Base-by-base conservation (phyloP, 2,113 vertebrate genomes). In the Lipotes vexillifer region DNA sequence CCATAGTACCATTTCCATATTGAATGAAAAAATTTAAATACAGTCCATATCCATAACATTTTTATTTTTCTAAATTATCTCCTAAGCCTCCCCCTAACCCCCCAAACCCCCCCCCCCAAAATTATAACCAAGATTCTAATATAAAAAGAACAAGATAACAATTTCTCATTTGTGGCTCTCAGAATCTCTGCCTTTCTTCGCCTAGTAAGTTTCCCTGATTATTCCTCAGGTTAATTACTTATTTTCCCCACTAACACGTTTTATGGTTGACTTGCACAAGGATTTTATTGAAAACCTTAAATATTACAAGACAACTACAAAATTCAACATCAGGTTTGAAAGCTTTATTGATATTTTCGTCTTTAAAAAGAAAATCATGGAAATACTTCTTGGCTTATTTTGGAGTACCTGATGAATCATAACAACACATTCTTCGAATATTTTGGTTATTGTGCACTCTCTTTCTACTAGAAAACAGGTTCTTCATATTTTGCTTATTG, bases 351-450 rank as follows among this genome's bases (percentile, higher is more conserved):
- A 41, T 41, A 41, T 41, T 41, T 41, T 41, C 41, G 41, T 41
- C 41, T 41, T 41, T 41, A 69, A 71, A 94, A 86, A 72, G 44
- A 41, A 85, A 89, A 80, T 74, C 21, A 78, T 55, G 71, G 55
- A 80, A 78, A 63, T 78, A 84, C 21, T 55, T 96, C 29, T 84
- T 61, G 69, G 77, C 59, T 90, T 71, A 52, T 90, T 93, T 78
- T 90, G 29, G 80, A 85, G 57, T 57, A 80, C 55, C 68, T 78
- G 46, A 36, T 94, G 72, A 80, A 80, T 86, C 36, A 91, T 94
- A 94, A 74, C 38, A 68, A 68, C 29, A 87, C 38, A 87, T 68
- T 86, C 63, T 90, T 94, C 74, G 95, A 87, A 41, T 81, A 68
- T 82, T 75, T 94, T 87, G 29, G 1, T 90, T 71, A 59, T 36